Evolutionary conservation across 2,888 invertebrate genomes (phyloP), one percentile per base, ranked within the genome.

Genomic region (Mimachlamys varia): DNA sequence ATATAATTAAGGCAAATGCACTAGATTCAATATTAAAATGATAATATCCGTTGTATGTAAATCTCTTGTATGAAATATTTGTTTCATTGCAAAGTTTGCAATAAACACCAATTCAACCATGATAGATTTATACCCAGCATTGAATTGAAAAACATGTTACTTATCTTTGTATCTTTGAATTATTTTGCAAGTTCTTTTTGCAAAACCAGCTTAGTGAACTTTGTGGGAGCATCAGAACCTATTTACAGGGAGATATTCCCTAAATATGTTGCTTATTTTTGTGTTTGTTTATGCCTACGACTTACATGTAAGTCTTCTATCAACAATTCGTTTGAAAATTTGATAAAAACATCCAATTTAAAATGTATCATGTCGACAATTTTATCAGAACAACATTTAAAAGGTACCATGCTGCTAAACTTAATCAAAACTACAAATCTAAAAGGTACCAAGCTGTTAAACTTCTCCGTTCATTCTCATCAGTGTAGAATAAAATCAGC

Each of bases 211-310:
- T 76, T 76, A 33, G 22, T 76, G 33, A 76, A n/a, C n/a, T n/a
- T n/a, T n/a, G n/a, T n/a, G n/a, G n/a, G n/a, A n/a, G n/a, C 27
- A 27, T 76, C 7, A 33, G 19, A 22, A 22, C 0, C 7, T 33
- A 12, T 76, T 33, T 5, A 76, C 10, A 33, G 27, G 76, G 4
- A 76, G 27, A 13, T 76, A 22, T 33, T 76, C 33, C 33, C 33
- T 33, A 76, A 53, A 76, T 33, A 10, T 58, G 27, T 76, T 76
- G 76, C 76, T 76, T 76, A 27, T 76, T 76, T 76, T 76, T 76
- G 7, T 76, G 27, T 33, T 76, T 76, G 12, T 76, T 76, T 76
- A 10, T 76, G 1, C 27, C n/a, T 33, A 0, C 33, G 76, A 76
- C 76, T 76, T 22, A 76, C 76, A 76, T 76, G 76, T 76, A 76